These are phyloP conservation scores for Mus musculus DNA, from an alignment of 2,113 vertebrate species.

Conservation along the genomic window GRCm39 chr1:194553001-194553500, in stretches of 20 bases:
- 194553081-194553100: background rate
- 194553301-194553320: conserved; percentile 22
- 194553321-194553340: background rate
- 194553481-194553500: background rate
- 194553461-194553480: background rate
- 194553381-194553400: background rate
- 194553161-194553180: background rate
- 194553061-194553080: background rate
- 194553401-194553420: background rate
- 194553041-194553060: background rate
- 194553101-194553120: background rate
- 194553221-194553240: background rate
- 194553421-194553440: background rate
- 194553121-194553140: background rate
- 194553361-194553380: background rate
- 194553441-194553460: background rate
- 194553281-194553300: background rate
- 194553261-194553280: conserved; percentile 16
- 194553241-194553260: background rate
- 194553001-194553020: background rate
- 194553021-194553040: background rate
- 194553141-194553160: background rate
- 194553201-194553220: background rate
- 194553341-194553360: background rate
- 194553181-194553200: background rate